phyloP scores from a whole-genome alignment of 2,113 vertebrate species.

The Oryctolagus cuniculus region mOryCun1.1 NC_091443.1:74539001-74539500 shows the following conservation, averaged over 20 bases:
- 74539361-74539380: background rate
- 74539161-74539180: background rate
- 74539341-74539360: background rate
- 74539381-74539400: background rate
- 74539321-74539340: background rate
- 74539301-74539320: background rate
- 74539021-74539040: background rate
- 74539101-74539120: background rate
- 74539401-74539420: slow-evolving; percentile 32
- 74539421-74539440: background rate
- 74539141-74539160: background rate
- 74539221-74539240: background rate
- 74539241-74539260: background rate
- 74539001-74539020: background rate
- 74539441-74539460: background rate
- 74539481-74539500: background rate
- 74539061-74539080: background rate
- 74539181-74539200: background rate
- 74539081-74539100: slow-evolving; percentile 18
- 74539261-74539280: background rate
- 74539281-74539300: background rate
- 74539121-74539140: background rate
- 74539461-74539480: background rate
- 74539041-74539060: slow-evolving; percentile 4
- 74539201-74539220: background rate